Percentiles rank a stretch among this genome's conserved stretches.
phyloP scores from a whole-genome alignment of 1,140 invertebrate species.

The fruit fly (Drosophila melanogaster) region Release_6_plus_ISO1_MT NT_033777.3:15616001-15616500 shows the following conservation, averaged over 20 bases:
- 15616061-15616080: slow-evolving; percentile 18
- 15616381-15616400: slow-evolving; percentile 66
- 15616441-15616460: slow-evolving; percentile 78
- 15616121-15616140: slow-evolving; percentile 72
- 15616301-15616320: slow-evolving; percentile 21
- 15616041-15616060: slow-evolving; percentile 73
- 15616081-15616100: slow-evolving; percentile 26
- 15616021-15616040: slow-evolving; percentile 65
- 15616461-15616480: slow-evolving; percentile 55
- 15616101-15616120: slow-evolving; percentile 29
- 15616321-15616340: slow-evolving; percentile 31
- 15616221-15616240: slow-evolving; percentile 30
- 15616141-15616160: slow-evolving; percentile 80
- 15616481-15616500: slow-evolving; percentile 55
- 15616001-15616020: slow-evolving; percentile 44
- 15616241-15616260: slow-evolving; percentile 49
- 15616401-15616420: slow-evolving; percentile 80
- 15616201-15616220: slow-evolving; percentile 83
- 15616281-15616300: slow-evolving; percentile 55
- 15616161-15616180: slow-evolving; percentile 82
- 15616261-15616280: slow-evolving; percentile 78
- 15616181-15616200: slow-evolving; percentile 79
- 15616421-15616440: slow-evolving; percentile 62
- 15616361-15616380: slow-evolving; percentile 74
- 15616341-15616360: slow-evolving; percentile 66